A percentile compares a stretch with the other conserved stretches of the same genome.
These are phyloP conservation scores for Drosophila pseudoobscura DNA, from an alignment of 1,140 invertebrate genomes.

Conservation along the genomic window DNA sequence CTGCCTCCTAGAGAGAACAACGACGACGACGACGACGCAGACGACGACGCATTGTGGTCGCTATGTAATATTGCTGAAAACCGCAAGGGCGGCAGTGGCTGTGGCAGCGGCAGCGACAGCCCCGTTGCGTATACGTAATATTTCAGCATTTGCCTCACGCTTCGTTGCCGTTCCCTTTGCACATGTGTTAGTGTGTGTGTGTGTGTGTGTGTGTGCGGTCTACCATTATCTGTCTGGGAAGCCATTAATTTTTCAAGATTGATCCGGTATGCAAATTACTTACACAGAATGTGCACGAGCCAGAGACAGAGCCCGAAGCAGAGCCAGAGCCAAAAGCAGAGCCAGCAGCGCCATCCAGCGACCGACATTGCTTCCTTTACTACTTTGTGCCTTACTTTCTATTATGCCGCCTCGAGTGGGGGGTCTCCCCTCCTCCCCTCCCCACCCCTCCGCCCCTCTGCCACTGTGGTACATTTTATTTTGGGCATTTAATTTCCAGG, in stretches of 20 bases:
- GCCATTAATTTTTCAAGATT: constrained; percentile 83
- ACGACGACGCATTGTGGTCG: constrained; percentile 58
- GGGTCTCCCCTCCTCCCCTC: no score
- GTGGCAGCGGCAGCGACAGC: constrained; percentile 24
- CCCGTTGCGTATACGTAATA: constrained; percentile 78
- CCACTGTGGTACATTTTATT: constrained; percentile 38
- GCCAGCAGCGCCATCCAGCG: constrained; percentile 60
- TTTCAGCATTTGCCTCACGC: constrained; percentile 76
- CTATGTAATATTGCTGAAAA: constrained; percentile 77
- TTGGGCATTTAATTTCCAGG: constrained; percentile 46
- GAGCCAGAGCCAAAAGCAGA: constrained; percentile 42
- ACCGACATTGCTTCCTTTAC: constrained; percentile 55
- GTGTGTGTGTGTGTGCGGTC: constrained; percentile 67
- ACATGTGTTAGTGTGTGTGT: constrained; percentile 24
- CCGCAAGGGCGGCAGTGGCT: constrained; percentile 33
- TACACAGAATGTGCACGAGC: constrained; percentile 77
- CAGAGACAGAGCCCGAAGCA: constrained; percentile 30
- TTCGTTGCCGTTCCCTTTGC: constrained; percentile 51
- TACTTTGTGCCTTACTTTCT: constrained; percentile 61
- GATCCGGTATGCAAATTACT: constrained; percentile 83
- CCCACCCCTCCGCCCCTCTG: no score
- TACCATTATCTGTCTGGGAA: constrained; percentile 83
- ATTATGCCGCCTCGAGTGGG: constrained; percentile 46
- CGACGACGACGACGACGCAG: constrained; percentile 19
- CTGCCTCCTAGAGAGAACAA: constrained; percentile 41